Evolutionary conservation across 2,113 vertebrate species (phyloP).

Genomic region (Gobius niger): DNA sequence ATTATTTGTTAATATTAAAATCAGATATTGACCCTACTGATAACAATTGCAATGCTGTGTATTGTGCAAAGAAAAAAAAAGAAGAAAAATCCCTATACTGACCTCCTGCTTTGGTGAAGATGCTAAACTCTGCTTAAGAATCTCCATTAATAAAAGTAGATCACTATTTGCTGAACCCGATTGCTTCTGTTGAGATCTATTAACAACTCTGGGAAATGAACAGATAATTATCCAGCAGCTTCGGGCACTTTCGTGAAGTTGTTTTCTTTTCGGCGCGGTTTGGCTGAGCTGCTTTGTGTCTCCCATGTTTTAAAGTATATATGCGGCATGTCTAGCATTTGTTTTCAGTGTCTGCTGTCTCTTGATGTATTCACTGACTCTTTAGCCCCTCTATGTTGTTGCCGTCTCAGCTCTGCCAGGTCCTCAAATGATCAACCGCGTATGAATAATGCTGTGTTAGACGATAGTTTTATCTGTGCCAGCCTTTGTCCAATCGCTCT

Average conservation of each 20-base stretch:
- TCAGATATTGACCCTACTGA: no score
- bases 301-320: constrained; percentile 21
- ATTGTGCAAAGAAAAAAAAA: no score
- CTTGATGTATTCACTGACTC: constrained; percentile 18
- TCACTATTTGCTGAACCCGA: background rate
- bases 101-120: no score
- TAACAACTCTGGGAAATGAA: background rate
- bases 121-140: background rate
- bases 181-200: constrained; percentile 9
- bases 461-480: constrained; percentile 15
- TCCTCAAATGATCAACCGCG: constrained; percentile 34
- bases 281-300: background rate
- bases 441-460: constrained; percentile 19
- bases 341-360: constrained; percentile 24
- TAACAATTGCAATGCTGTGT: no score
- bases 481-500: background rate
- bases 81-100: no score
- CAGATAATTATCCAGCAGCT: background rate
- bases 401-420: constrained; percentile 20
- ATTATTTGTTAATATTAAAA: no score
- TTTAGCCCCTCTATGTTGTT: constrained; percentile 15
- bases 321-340: constrained; percentile 11
- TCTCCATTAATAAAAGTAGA: background rate
- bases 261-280: background rate
- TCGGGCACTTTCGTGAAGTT: background rate